Conservation (phyloP, 1,140 invertebrate genomes). For the Calliphora vicina region DNA sequence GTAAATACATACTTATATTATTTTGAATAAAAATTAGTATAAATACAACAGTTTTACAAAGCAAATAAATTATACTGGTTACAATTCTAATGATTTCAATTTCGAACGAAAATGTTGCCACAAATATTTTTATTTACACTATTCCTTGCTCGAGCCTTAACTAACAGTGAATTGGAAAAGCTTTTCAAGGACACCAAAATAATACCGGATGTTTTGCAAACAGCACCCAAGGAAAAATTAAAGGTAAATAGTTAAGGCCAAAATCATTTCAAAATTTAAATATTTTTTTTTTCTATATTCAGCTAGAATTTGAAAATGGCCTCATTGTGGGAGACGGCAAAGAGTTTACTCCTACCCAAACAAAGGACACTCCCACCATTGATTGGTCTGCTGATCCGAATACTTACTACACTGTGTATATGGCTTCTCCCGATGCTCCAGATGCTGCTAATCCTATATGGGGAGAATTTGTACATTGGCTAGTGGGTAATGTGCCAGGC, state of each 20-base stretch:
- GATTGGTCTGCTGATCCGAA: slow-evolving; percentile 68
- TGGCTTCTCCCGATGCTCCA: slow-evolving; percentile 79
- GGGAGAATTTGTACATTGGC: slow-evolving; percentile 91
- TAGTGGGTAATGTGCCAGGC: slow-evolving; percentile 88
- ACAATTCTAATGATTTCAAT: not conserved
- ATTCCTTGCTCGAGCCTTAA: not conserved
- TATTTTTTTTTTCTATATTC: too few species aligned
- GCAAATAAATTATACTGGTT: not conserved
- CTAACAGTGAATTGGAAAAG: slow-evolving; percentile 8
- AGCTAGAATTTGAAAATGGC: slow-evolving; percentile 66
- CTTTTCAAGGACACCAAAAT: slow-evolving; percentile 37
- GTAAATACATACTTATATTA: not conserved
- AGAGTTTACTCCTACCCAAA: slow-evolving; percentile 74
- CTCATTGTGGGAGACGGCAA: slow-evolving; percentile 72
- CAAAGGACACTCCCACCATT: slow-evolving; percentile 71
- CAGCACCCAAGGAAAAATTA: slow-evolving; percentile 33
- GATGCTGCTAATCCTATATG: slow-evolving; percentile 65
- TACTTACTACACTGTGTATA: slow-evolving; percentile 76
- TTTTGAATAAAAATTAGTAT: not conserved
- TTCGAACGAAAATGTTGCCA: not conserved
- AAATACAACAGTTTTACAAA: not conserved
- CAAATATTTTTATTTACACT: not conserved
- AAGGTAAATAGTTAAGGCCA: too few species aligned
- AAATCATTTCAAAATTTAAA: too few species aligned
- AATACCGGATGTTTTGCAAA: slow-evolving; percentile 24